Evolutionary conservation across 2,797 vertebrate species (phyloP).

Genomic region (Rallus crepitans): DNA sequence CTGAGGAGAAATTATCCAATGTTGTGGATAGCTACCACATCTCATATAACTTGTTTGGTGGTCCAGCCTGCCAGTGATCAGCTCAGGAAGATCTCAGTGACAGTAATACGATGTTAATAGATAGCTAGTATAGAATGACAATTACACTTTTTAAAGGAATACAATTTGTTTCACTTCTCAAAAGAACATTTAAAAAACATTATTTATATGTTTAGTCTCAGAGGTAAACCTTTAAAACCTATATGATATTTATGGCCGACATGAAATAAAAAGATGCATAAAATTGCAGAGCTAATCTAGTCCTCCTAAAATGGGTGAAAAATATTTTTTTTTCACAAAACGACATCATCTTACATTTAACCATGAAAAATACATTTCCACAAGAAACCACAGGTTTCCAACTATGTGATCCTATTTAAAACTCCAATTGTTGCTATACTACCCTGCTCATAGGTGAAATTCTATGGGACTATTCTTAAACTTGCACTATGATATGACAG

Average conservation of each 20-base stretch:
- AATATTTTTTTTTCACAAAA: background rate
- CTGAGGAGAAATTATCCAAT: background rate
- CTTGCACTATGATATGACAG: background rate
- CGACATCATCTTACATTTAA: background rate
- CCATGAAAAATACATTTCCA: background rate
- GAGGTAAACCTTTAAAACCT: background rate
- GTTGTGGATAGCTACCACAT: background rate
- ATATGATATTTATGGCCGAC: background rate
- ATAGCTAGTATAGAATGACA: background rate
- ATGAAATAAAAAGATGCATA: background rate
- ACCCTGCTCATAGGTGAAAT: accelerated
- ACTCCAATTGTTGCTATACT: background rate
- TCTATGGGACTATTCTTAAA: background rate
- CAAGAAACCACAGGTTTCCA: background rate
- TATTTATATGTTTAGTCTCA: background rate
- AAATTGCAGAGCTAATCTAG: background rate
- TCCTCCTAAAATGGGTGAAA: background rate
- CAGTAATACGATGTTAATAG: accelerated
- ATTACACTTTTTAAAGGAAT: background rate
- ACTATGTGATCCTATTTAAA: background rate
- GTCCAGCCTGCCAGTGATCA: background rate
- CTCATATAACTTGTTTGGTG: background rate
- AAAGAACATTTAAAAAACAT: background rate
- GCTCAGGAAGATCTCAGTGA: background rate
- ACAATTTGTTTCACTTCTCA: background rate